Percentiles rank a stretch among this genome's conserved stretches.
phyloP scores from a whole-genome alignment of 2,113 vertebrate genomes.

The Plecturocebus donacophilus region DNA sequence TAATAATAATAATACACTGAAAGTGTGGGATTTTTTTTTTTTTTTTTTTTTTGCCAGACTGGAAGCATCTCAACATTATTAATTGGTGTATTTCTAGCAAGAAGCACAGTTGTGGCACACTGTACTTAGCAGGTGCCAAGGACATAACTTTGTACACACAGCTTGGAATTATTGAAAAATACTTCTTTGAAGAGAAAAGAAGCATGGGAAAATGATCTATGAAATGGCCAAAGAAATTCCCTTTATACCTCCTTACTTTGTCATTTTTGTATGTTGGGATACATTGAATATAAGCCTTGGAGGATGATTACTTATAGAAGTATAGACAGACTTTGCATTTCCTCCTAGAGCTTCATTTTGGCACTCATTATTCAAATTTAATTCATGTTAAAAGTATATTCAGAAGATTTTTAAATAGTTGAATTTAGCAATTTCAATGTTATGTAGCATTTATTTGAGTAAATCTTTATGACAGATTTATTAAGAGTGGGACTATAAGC shows the following conservation, averaged over 20 bases:
- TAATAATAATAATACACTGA: not conserved
- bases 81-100: not conserved
- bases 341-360: not conserved
- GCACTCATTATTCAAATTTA: not conserved
- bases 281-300: not conserved
- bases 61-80: not conserved
- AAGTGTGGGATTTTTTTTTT: not conserved
- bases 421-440: not conserved
- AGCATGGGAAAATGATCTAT: not conserved
- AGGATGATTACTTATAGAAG: not conserved
- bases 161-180: not conserved
- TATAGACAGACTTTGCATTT: not conserved
- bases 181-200: not conserved
- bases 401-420: constrained; percentile 29
- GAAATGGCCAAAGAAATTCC: not conserved
- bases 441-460: not conserved
- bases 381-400: not conserved
- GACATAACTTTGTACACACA: not conserved
- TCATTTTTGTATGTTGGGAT: not conserved
- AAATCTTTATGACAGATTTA: not conserved
- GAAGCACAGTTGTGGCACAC: not conserved
- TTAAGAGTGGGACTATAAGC: not conserved
- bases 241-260: not conserved
- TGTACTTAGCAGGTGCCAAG: not conserved
- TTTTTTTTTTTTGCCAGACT: not conserved